Base-by-base conservation (phyloP, 2,888 invertebrate species). In the Volucella bombylans region DNA sequence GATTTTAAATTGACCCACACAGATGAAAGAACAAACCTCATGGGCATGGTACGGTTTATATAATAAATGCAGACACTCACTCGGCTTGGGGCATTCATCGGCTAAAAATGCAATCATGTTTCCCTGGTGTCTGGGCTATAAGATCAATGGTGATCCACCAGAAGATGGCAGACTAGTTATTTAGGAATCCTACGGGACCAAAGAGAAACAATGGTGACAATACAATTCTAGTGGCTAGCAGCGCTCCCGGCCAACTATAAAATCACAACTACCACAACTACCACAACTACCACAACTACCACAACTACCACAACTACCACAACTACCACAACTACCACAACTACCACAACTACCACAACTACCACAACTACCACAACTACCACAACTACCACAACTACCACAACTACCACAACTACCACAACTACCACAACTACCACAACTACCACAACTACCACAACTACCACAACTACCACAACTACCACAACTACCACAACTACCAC, bases 41-140 rank as follows among this genome's bases (percentile, higher is more conserved):
- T 97, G 91, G 96, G 96, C 87, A 98, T 97, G 82, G 97, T 97
- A 39, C n/a, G n/a, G 96, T 96, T 4, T 98, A 1, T 18, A 18
- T 18, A 18, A 98, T 90, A 98, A 98, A 92, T 96, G 98, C 89
- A 98, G 98, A 0, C 98, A 98, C 92, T 97, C 97, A 8, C 92
- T 98, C 78, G 98, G 98, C 0, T 93, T 98, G 86, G 96, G 96
- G 18, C 98, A 98, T 92, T 97, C 97, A 79, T 95, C 96, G 54
- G 96, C 95, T 50, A 94, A 95, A 88, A 96, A 95, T 23, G 96
- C 98, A 2, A 94, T 98, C 68, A 98, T 98, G 98, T 97, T 94
- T 91, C 97, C 98, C 0, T 98, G 97, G 96, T 98, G 98, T 90
- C 96, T 97, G 90, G 96, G 96, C 65, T 94, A 96, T 89, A 94